These are phyloP conservation scores for Labia minor DNA, from an alignment of 2,888 invertebrate genomes.

Conservation along the genomic window DNA sequence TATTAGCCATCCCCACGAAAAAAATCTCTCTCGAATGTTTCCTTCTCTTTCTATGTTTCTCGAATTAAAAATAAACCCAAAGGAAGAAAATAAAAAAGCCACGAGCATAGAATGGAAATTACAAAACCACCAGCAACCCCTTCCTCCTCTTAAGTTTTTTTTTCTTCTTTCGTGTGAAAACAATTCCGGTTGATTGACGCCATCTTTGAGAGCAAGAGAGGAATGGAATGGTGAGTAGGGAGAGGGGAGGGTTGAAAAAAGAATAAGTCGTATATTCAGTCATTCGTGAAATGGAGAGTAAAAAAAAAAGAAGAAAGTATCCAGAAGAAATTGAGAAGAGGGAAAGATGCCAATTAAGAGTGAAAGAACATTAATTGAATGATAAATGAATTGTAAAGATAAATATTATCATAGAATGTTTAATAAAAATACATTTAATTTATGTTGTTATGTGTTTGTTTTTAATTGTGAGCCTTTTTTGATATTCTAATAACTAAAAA, in stretches of 20 bases:
- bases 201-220: neutral
- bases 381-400: constrained; percentile 3
- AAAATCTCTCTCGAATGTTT: no score
- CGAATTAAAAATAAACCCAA: constrained; percentile 6
- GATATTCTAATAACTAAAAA: no score
- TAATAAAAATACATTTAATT: no score
- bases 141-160: neutral
- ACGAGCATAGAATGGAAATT: constrained; percentile 16
- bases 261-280: neutral
- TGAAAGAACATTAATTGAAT: neutral
- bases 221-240: neutral
- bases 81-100: constrained; percentile 3
- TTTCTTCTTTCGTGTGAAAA: neutral
- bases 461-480: no score
- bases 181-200: constrained; percentile 13
- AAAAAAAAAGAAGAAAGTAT: neutral
- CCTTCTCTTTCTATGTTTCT: neutral
- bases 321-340: neutral
- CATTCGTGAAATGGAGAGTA: neutral
- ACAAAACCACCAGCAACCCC: neutral
- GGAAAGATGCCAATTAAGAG: neutral
- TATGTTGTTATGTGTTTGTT: no score
- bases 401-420: neutral
- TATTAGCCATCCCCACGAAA: neutral
- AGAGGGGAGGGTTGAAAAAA: no score